These are phyloP conservation scores for Cybosia mesomella DNA, from an alignment of 2,888 invertebrate species.

Conservation along the genomic window DNA sequence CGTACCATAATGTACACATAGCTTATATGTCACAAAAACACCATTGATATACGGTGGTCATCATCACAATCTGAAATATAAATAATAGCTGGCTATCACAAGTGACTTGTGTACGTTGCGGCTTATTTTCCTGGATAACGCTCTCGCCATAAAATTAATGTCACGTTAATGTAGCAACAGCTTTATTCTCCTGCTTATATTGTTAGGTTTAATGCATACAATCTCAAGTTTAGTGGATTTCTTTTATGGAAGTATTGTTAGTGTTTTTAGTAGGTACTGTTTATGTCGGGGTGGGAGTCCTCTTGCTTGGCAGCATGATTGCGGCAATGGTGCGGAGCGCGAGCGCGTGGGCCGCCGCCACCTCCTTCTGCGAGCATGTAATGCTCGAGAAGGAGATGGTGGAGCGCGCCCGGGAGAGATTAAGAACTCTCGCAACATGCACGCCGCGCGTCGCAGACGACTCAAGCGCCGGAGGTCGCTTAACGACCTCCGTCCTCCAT, in stretches of 20 bases:
- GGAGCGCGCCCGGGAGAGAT: too few species aligned
- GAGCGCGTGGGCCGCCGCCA: too few species aligned
- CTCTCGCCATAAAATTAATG: constrained; percentile 36
- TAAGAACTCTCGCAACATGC: too few species aligned
- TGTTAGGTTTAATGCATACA: constrained; percentile 18
- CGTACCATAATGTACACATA: not conserved
- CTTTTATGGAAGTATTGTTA: constrained; percentile 5
- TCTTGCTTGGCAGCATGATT: too few species aligned
- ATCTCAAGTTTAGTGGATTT: constrained; percentile 5
- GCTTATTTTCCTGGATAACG: constrained; percentile 8
- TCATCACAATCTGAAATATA: not conserved
- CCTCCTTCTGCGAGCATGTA: too few species aligned
- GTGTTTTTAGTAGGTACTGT: not conserved
- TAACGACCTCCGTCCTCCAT: too few species aligned
- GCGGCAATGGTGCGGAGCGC: too few species aligned
- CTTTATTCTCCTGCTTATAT: constrained; percentile 22
- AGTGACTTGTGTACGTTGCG: constrained; percentile 4
- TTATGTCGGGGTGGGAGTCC: too few species aligned
- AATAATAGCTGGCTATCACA: not conserved
- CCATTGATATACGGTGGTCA: not conserved
- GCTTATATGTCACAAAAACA: not conserved
- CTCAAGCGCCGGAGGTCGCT: too few species aligned
- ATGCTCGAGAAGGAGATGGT: too few species aligned
- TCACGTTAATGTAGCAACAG: constrained; percentile 29
- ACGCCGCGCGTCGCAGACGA: too few species aligned